Evolutionary conservation across 2,113 vertebrate species (phyloP).

Genomic region (Heptranchias perlo): DNA sequence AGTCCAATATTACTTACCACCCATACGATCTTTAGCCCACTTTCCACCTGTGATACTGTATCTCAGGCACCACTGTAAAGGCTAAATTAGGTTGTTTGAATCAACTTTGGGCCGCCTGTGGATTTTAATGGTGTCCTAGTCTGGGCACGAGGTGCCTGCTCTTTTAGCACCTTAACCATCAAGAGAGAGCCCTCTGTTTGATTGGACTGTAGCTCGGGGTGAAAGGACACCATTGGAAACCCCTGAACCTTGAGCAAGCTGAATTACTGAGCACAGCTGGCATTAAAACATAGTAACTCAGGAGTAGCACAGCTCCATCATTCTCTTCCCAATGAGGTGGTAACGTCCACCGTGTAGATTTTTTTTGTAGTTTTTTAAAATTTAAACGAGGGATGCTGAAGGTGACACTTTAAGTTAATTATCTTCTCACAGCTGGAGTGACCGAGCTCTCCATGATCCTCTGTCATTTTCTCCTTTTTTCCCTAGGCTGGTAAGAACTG

Average conservation of each 20-base stretch:
- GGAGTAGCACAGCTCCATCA: neutral
- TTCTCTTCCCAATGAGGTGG: neutral
- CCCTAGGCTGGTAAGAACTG: constrained; percentile 91
- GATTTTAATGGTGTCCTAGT: neutral
- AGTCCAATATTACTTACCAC: neutral
- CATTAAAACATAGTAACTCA: neutral
- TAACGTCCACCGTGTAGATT: neutral
- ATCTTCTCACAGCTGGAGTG: neutral
- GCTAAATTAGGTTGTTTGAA: neutral
- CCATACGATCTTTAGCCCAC: neutral
- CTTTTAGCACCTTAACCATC: neutral
- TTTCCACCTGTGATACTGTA: neutral
- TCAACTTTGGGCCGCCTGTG: neutral
- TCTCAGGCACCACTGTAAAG: neutral
- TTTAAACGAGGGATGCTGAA: neutral
- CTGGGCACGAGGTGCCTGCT: neutral
- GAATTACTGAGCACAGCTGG: neutral
- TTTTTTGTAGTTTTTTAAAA: neutral
- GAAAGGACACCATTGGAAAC: neutral
- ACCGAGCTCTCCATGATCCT: neutral
- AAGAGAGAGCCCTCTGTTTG: neutral
- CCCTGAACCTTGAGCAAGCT: neutral
- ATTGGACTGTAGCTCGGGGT: neutral
- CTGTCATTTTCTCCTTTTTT: neutral
- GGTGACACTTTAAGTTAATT: neutral